Conservation (phyloP, 1,140 invertebrate species). For the Meloidogyne floridensis region DNA sequence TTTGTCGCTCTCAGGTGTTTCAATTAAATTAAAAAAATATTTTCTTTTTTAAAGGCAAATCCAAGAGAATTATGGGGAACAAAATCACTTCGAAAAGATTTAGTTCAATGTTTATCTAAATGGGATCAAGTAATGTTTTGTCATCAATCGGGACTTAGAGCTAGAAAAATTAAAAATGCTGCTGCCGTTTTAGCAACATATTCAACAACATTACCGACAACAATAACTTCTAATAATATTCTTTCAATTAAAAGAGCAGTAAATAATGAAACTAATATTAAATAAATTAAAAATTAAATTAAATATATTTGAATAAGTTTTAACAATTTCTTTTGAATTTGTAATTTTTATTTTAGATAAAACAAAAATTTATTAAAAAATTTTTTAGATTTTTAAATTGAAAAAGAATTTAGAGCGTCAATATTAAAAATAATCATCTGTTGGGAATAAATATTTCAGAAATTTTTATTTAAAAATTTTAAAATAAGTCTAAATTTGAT, state of each 20-base stretch:
- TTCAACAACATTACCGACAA: slow-evolving; percentile 1
- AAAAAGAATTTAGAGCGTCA: no score
- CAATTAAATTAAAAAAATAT: not conserved
- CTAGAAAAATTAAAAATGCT: slow-evolving; percentile 53
- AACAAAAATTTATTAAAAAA: no score
- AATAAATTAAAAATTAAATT: not conserved
- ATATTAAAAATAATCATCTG: no score
- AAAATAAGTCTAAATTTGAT: no score
- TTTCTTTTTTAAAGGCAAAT: slow-evolving; percentile 38
- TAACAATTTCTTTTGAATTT: no score
- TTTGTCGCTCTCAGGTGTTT: slow-evolving; percentile 60
- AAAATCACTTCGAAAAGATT: slow-evolving; percentile 63
- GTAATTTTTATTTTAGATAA: no score
- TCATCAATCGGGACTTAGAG: slow-evolving; percentile 63
- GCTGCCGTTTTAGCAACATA: slow-evolving; percentile 5
- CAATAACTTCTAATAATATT: not conserved
- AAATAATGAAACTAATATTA: slow-evolving; percentile 10
- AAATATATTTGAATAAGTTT: no score
- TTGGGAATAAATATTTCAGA: no score
- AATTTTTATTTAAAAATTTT: no score
- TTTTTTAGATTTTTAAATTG: no score
- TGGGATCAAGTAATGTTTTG: slow-evolving; percentile 65
- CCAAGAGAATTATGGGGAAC: slow-evolving; percentile 61
- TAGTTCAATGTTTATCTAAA: slow-evolving; percentile 64
- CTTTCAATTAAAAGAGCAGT: not conserved